A percentile compares a stretch with the other conserved stretches of the same genome.
phyloP scores from a whole-genome alignment of 2,113 vertebrate genomes.

The Neodon shergylaensis region DNA sequence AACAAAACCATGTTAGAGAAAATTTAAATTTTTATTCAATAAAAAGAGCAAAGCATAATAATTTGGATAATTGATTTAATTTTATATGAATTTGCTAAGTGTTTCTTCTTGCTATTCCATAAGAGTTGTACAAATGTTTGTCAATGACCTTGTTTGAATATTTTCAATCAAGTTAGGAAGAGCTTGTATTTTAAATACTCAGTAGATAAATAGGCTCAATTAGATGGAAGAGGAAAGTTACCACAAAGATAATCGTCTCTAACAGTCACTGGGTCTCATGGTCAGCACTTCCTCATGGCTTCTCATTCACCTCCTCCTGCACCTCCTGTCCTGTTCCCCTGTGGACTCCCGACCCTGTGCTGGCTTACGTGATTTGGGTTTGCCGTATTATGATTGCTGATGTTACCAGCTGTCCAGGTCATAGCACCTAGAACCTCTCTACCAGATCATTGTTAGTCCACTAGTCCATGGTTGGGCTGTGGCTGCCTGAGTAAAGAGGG shows the following conservation, averaged over 20 bases:
- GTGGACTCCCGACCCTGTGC: background rate
- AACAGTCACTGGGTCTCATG: background rate
- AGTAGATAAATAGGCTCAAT: background rate
- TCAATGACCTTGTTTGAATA: background rate
- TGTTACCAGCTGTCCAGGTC: background rate
- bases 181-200: conserved; percentile 29
- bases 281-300: background rate
- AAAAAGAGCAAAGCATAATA: background rate
- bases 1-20: background rate
- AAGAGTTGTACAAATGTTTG: conserved; percentile 26
- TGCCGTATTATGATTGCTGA: background rate
- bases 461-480: background rate
- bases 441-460: background rate
- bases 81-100: conserved; percentile 43
- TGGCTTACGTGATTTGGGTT: background rate
- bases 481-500: background rate
- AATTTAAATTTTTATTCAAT: background rate
- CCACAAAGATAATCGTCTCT: background rate
- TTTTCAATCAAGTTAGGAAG: conserved; percentile 25
- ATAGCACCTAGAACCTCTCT: background rate
- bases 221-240: background rate
- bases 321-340: background rate
- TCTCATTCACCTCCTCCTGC: background rate
- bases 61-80: conserved; percentile 39
- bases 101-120: background rate